Conservation (phyloP, 2,113 vertebrate genomes). For the Nematolebias whitei region DNA sequence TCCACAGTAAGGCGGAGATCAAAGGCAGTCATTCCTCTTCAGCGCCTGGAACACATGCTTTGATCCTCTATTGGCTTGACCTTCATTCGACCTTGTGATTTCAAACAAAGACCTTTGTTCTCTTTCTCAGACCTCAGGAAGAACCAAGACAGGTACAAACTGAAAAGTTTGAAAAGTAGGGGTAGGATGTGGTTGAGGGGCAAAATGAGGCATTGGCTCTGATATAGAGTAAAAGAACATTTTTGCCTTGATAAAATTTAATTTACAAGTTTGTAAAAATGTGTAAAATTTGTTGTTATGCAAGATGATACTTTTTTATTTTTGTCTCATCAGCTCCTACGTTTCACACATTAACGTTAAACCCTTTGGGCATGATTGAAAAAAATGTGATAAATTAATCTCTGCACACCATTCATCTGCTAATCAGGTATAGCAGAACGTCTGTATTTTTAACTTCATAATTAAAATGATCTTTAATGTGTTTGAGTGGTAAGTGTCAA, state of each 20-base stretch:
- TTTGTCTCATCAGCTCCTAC: not conserved
- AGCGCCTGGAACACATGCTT: constrained; percentile 72
- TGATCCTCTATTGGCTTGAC: constrained; percentile 78
- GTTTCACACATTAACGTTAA: not conserved
- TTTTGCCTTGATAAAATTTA: too few species aligned
- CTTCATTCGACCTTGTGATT: constrained; percentile 70
- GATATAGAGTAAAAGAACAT: not conserved
- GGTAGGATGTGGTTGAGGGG: constrained; percentile 23
- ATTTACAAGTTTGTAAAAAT: not conserved
- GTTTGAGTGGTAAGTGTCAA: not conserved
- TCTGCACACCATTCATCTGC: constrained; percentile 1
- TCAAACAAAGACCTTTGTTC: constrained; percentile 70
- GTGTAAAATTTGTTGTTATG: not conserved
- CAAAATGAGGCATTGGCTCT: constrained; percentile 17
- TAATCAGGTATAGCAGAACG: not conserved
- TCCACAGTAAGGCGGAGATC: constrained; percentile 73
- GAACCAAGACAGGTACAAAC: constrained; percentile 44
- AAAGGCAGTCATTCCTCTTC: constrained; percentile 66
- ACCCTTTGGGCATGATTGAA: not conserved
- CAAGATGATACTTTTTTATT: not conserved
- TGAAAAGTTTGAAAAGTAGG: constrained; percentile 40
- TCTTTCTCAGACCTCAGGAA: constrained; percentile 55
- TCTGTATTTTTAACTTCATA: not conserved
- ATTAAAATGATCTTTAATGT: not conserved
- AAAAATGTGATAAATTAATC: constrained; percentile 8